A percentile compares a stretch with the other conserved stretches of the same genome.
Conservation (phyloP, 2,797 vertebrate genomes). For the Alosa sapidissima region DNA sequence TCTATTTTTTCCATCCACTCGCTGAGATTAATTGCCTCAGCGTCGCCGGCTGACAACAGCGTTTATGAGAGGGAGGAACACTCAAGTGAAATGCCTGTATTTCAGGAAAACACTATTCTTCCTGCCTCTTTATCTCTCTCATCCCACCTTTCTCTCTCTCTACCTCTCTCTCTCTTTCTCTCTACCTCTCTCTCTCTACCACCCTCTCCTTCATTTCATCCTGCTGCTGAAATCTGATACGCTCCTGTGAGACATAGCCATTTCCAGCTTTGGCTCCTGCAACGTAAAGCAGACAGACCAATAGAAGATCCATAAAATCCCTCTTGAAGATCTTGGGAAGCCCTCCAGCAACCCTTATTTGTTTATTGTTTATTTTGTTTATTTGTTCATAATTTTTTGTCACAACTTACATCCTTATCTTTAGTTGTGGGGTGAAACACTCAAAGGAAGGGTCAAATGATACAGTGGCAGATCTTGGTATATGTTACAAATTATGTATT, state of each 20-base stretch:
- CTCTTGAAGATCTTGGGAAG: not conserved
- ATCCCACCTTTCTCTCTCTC: constrained; percentile 14
- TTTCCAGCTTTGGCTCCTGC: constrained; percentile 4
- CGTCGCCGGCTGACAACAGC: constrained; percentile 65
- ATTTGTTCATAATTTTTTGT: too few relatives aligned
- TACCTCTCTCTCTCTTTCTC: constrained; percentile 27
- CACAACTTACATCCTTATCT: too few relatives aligned
- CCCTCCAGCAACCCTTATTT: not conserved
- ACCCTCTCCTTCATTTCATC: not conserved
- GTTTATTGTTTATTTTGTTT: not conserved
- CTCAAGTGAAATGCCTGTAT: constrained; percentile 57
- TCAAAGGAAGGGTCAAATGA: too few relatives aligned
- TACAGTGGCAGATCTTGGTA: not conserved
- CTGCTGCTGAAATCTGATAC: constrained; percentile 6
- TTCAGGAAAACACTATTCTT: constrained; percentile 53
- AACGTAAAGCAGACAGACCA: not conserved
- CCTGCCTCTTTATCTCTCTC: constrained; percentile 9
- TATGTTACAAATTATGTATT: not conserved
- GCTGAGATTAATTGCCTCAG: constrained; percentile 73
- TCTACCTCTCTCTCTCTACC: constrained; percentile 29
- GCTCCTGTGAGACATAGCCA: not conserved
- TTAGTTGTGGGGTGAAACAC: too few relatives aligned
- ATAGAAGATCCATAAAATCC: constrained; percentile 19
- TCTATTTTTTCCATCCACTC: constrained; percentile 54
- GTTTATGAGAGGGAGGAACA: constrained; percentile 65